Evolutionary conservation across 2,113 vertebrate species (phyloP).

Genomic region (Aptenodytes forsteri): DNA sequence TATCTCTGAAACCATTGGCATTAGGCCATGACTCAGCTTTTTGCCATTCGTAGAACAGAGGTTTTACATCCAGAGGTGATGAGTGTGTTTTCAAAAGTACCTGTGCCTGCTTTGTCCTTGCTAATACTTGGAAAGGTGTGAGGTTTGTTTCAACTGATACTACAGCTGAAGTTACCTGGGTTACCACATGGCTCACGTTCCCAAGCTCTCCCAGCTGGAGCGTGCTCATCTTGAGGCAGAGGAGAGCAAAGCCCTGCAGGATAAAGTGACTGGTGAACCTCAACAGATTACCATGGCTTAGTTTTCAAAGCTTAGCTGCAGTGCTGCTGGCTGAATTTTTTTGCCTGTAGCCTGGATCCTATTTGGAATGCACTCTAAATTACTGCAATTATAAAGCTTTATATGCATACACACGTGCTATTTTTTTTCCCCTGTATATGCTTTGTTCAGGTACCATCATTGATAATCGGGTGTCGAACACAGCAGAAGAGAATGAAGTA

Average conservation of each 20-base stretch:
- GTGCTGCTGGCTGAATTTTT: neutral
- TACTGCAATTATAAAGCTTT: fast-evolving
- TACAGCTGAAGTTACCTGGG: neutral
- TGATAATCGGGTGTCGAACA: constrained; percentile 58
- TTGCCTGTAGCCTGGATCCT: neutral
- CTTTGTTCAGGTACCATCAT: constrained; percentile 68
- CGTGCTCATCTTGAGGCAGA: neutral
- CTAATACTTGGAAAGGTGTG: neutral
- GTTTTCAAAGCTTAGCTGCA: neutral
- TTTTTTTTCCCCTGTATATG: neutral
- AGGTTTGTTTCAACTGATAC: neutral
- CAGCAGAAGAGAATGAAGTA: constrained; percentile 81
- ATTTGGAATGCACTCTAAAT: neutral
- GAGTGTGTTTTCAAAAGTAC: neutral
- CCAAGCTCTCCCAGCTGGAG: neutral
- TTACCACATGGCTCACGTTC: neutral
- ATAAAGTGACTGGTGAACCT: neutral
- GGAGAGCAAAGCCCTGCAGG: neutral
- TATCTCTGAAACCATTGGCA: neutral
- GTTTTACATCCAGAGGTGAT: neutral
- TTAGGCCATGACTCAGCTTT: neutral
- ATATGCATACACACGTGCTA: neutral
- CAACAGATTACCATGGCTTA: neutral
- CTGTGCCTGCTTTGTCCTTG: neutral
- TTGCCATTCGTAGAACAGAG: neutral